Evolutionary conservation across 2,797 vertebrate species (phyloP).

Genomic region (Rhabdophis nuchalis): DNA sequence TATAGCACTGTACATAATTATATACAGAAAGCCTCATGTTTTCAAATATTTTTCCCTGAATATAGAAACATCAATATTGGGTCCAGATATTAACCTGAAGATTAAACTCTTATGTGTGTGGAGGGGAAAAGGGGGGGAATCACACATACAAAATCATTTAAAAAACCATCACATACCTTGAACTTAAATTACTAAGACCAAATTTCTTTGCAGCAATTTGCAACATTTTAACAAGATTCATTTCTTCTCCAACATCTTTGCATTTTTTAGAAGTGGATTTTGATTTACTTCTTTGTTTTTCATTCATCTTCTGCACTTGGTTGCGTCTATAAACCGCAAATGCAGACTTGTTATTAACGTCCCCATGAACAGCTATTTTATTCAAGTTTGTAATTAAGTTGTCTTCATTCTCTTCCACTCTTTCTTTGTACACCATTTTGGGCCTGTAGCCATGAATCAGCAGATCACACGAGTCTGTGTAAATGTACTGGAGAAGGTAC

Average conservation of each 20-base stretch:
- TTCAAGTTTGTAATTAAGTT: slow-evolving; percentile 82
- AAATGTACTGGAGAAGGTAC: slow-evolving; percentile 86
- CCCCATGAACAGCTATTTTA: slow-evolving; percentile 74
- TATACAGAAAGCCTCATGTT: background rate
- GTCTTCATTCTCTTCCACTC: slow-evolving; percentile 73
- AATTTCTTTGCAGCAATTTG: slow-evolving; percentile 88
- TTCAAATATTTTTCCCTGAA: background rate
- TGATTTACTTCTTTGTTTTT: slow-evolving; percentile 79
- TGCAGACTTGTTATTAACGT: slow-evolving; percentile 77
- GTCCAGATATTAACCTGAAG: background rate
- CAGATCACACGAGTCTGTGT: slow-evolving; percentile 91
- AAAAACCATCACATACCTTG: slow-evolving; percentile 74
- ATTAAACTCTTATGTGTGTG: background rate
- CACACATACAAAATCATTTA: background rate
- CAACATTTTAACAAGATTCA: slow-evolving; percentile 85
- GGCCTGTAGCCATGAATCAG: slow-evolving; percentile 82
- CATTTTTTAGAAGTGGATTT: slow-evolving; percentile 76
- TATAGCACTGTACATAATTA: background rate
- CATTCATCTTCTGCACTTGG: slow-evolving; percentile 70
- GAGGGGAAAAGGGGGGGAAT: background rate
- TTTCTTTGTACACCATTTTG: slow-evolving; percentile 64
- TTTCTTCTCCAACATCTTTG: slow-evolving; percentile 72
- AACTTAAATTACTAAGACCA: slow-evolving; percentile 81
- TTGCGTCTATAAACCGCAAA: slow-evolving; percentile 86
- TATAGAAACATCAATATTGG: background rate